Base-by-base conservation (phyloP, 2,113 vertebrate species). In the Neogale vison region DNA sequence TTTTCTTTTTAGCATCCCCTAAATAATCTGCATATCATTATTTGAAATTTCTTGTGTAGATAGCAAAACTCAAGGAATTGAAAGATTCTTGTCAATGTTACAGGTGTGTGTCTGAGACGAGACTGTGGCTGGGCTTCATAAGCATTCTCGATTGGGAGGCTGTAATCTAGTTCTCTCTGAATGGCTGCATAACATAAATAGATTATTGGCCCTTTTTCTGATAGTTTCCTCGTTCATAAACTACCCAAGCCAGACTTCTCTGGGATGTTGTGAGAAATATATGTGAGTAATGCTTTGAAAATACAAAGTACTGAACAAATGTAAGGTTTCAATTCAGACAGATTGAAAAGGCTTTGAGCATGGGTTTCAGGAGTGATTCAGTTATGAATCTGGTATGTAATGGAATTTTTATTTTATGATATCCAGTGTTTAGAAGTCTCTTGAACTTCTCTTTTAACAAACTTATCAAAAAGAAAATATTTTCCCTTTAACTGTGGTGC, bases 351-450 rank as follows among this genome's bases (percentile, higher is more conserved):
- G 26, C 24, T 67, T 94, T 72, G 87, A 96, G 79, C 34, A 63
- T 89, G 96, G 55, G 26, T 90, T 87, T 92, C 11, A 95, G 67
- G 95, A 91, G 42, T 88, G 34, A 88, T 93, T 96, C 74, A 90
- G 69, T 61, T 86, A 52, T 3, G 94, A 50, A 90, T 2, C 42
- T 74, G 50, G 80, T 90, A 23, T 79, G 9, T 71, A 4, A 88
- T 39, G 26, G 55, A 59, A 8, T 42, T 88, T 90, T 65, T 67
- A 55, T 52, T 69, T n/a, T 74, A 4, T 92, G 42, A 42, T 93
- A 82, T 14, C 88, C 42, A 63, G 6, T 42, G 15, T 83, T 98
- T 81, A 13, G 50, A 52, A 84, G 31, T 96, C 36, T 90, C 14
- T 11, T 69, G 2, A 65, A 59, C 9, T 76, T 79, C 31, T 29